phyloP scores from a whole-genome alignment of 2,888 invertebrate species.

The Oasisia sp. region DNA sequence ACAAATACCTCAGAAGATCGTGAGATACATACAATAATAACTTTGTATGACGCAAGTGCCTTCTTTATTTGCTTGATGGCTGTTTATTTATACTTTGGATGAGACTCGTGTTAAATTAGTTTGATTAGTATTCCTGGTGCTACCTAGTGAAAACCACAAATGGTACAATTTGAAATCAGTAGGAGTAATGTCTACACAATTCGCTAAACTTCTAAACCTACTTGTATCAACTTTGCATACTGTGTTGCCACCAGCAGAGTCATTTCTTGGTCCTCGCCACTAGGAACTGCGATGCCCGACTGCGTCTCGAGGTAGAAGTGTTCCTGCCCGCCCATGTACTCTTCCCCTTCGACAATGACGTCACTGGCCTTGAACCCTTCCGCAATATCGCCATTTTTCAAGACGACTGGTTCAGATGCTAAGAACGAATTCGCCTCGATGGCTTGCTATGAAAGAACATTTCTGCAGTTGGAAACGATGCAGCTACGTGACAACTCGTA shows the following conservation, averaged over 20 bases:
- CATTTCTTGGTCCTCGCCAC: slow-evolving; percentile 82
- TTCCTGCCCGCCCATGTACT: slow-evolving; percentile 89
- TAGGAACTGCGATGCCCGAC: slow-evolving; percentile 68
- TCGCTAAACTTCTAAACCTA: neutral
- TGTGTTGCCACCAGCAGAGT: slow-evolving; percentile 87
- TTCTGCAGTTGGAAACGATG: slow-evolving; percentile 58
- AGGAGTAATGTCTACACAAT: too few species aligned
- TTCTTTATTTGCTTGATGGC: too few species aligned
- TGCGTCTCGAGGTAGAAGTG: slow-evolving; percentile 95
- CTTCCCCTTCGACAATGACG: slow-evolving; percentile 81
- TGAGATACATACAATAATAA: too few species aligned
- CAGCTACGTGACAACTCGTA: neutral
- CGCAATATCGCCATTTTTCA: slow-evolving; percentile 72
- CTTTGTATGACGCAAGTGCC: too few species aligned
- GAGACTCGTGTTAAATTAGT: too few species aligned
- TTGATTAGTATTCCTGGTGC: too few species aligned
- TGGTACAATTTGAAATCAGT: too few species aligned
- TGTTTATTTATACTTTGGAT: too few species aligned
- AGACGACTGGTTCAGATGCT: neutral
- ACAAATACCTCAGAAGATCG: too few species aligned
- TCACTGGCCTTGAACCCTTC: slow-evolving; percentile 76
- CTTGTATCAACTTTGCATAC: slow-evolving; percentile 40
- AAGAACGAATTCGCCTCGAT: slow-evolving; percentile 80
- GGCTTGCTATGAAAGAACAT: slow-evolving; percentile 73
- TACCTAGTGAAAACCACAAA: too few species aligned